These are phyloP conservation scores for Anas georgica DNA, from an alignment of 2,797 vertebrate genomes.

Conservation along the genomic window DNA sequence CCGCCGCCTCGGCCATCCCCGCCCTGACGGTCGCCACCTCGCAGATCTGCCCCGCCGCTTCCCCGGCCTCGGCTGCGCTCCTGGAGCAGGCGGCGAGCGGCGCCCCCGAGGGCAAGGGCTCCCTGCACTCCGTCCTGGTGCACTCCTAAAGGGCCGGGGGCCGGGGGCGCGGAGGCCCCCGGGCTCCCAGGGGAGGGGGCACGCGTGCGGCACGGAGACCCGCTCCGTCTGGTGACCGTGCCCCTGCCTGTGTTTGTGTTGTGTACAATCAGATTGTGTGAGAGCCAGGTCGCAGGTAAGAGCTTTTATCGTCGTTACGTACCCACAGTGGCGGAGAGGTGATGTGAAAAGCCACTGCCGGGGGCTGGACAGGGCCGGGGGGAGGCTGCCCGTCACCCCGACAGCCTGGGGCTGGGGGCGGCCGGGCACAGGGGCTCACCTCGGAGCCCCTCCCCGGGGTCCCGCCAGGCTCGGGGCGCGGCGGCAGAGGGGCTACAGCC, in stretches of 20 bases:
- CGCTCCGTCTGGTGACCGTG: neutral
- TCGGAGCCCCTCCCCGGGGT: neutral
- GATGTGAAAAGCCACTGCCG: neutral
- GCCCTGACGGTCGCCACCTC: constrained; percentile 76
- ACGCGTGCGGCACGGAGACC: neutral
- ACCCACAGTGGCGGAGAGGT: neutral
- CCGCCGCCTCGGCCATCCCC: constrained; percentile 76
- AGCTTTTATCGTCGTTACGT: constrained; percentile 53
- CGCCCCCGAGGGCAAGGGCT: constrained; percentile 82
- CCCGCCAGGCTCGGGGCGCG: neutral
- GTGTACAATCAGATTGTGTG: constrained; percentile 62
- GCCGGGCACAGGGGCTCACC: neutral
- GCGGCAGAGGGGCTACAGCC: neutral
- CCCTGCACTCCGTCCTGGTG: constrained; percentile 88
- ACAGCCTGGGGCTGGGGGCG: neutral
- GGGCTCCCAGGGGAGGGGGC: neutral
- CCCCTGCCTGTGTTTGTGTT: constrained; percentile 58
- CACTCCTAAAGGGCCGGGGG: constrained; percentile 71
- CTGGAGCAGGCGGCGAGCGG: constrained; percentile 81
- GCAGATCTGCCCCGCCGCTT: constrained; percentile 79
- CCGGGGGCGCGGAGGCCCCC: neutral
- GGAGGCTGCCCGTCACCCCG: neutral
- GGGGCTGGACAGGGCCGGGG: neutral
- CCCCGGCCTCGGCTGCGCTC: constrained; percentile 73
- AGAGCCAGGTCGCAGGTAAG: constrained; percentile 72